Base-by-base conservation (phyloP, 2,113 vertebrate genomes). In the Heteronetta atricapilla region DNA sequence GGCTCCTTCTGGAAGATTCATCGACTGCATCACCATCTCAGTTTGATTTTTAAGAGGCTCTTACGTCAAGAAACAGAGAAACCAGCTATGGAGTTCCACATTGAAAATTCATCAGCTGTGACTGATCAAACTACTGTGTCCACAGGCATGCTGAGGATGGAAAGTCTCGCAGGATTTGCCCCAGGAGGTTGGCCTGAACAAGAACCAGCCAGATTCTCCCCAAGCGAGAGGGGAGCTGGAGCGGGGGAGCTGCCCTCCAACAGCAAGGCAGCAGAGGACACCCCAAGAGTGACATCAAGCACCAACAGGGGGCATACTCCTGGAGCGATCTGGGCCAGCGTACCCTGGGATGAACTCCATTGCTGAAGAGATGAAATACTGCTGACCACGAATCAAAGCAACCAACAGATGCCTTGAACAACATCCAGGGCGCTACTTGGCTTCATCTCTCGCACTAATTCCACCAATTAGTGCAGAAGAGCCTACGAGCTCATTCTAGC, bases 41-140 rank as follows among this genome's bases (percentile, higher is more conserved):
- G 14, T 11, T 22, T 58, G 73, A 81, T 19, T 33, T 2, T 0
- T 0, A 59, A 52, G 38, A 50, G 15, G 50, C 19, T 60, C 8
- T 0, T 50, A 22, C 26, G 42, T 60, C 15, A 6, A 40, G 31
- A 62, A 84, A 31, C 6, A 10, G 31, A 73, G 40, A 76, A 69
- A 60, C 42, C 50, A 66, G 29, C 3, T 36, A 52, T 1, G 3
- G 29, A 69, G 26, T 15, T 52, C 20, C 58, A 10, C 13, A 66
- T 20, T 20, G 20, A 29, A 73, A 73, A 76, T 23, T 62, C 17
- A 10, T 12, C 67, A 60, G 22, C 3, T 13, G 29, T 2, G 3
- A 63, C 42, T 44, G 34, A 38, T 8, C 38, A 12, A 85, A 38
- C 21, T 15, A 8, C 7, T 3, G 6, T 0, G 9, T 25, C 58